Conservation (phyloP, 2,888 invertebrate genomes). For the Taenaris catops region DNA sequence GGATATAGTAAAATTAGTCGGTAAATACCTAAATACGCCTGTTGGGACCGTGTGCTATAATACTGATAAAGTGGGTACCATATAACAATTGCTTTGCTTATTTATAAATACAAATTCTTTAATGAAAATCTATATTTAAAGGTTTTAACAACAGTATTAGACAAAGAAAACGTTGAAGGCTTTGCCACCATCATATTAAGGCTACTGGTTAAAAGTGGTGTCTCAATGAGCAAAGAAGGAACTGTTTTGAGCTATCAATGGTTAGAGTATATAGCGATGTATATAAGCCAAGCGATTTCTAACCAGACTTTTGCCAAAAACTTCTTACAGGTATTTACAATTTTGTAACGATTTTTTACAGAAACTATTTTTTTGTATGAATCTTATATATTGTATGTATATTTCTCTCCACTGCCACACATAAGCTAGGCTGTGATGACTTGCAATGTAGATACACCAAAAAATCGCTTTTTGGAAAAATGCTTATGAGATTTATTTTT, state of each 20-base stretch:
- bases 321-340: constrained; percentile 78
- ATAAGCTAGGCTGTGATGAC: too few relatives aligned
- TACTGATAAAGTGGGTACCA: constrained; percentile 66
- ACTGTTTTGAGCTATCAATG: constrained; percentile 79
- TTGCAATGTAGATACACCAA: not conserved
- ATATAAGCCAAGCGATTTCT: constrained; percentile 66
- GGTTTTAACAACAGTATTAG: constrained; percentile 67
- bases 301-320: constrained; percentile 60
- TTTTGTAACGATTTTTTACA: too few relatives aligned
- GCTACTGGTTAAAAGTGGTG: constrained; percentile 60
- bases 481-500: too few relatives aligned
- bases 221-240: constrained; percentile 55
- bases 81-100: not conserved
- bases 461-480: not conserved
- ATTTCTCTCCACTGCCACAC: too few relatives aligned
- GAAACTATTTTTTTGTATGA: too few relatives aligned
- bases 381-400: too few relatives aligned
- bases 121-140: constrained; percentile 31
- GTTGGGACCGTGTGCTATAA: constrained; percentile 74
- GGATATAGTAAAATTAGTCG: constrained; percentile 68
- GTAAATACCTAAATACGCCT: constrained; percentile 72
- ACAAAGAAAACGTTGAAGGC: constrained; percentile 65
- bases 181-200: constrained; percentile 74
- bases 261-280: constrained; percentile 82
- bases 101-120: not conserved